Base-by-base conservation (phyloP, 2,113 vertebrate species). In the Anoplopoma fimbria region DNA sequence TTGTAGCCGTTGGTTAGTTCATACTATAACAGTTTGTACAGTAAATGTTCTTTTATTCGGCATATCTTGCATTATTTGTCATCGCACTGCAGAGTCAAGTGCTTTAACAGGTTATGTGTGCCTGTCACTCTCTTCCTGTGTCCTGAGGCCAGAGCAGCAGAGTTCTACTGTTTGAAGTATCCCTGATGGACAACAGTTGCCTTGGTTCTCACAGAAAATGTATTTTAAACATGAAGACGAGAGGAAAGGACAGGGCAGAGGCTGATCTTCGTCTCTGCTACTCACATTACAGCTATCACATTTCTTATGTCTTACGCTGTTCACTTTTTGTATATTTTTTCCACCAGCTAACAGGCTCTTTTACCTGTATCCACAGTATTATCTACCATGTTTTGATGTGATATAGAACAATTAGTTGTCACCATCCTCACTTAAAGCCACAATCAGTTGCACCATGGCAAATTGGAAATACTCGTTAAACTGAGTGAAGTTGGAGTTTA, bases 161-260 rank as follows among this genome's bases (percentile, higher is more conserved):
- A 57, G 40, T 69, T 81, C 10, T 75, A 42, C 47, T 40, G 61
- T 79, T 84, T 87, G 77, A 92, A 87, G 82, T 79, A 10, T 79
- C 61, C 42, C 76, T 80, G 89, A 91, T 87, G 81, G 31, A 87
- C 75, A 86, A 77, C 79, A 90, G 81, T 77, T 86, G 81, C 78
- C 38, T n/a, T n/a, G 49, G 68, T 82, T 88, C 80, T 79, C 79
- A 79, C 65, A 77, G 79, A 13, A 85, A 76, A 88, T 67, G 23
- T 72, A 29, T 51, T 88, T 87, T 42, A 83, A 85, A 83, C 40
- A 82, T 51, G 70, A 81, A 58, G 61, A 79, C 34, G 27, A 77
- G 51, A 25, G 40, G 45, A 71, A 60, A 64, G 75, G 45, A 71
- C 76, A 10, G 36, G 3, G n/a, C 57, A 27, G 53, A 42, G 25